Evolutionary conservation across 1,140 invertebrate genomes (phyloP), one percentile per base, ranked within the genome.

Genomic region (Cydia amplana): DNA sequence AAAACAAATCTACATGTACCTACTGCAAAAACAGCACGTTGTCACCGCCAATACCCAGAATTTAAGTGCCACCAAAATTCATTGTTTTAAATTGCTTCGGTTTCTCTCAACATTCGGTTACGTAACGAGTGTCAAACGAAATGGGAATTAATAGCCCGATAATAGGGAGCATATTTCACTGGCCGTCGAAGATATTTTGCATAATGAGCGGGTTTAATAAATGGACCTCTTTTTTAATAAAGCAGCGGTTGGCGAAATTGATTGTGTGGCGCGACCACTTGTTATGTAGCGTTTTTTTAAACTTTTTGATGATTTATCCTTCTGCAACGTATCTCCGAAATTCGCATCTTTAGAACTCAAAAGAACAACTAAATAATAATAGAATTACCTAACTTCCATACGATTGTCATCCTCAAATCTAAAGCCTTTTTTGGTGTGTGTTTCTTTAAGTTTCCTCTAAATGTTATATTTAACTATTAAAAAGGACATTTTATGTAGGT

Each of bases 171-270:
- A 20, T 70, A 70, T 36, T 70, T 70, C 65, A 70, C 28, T 36
- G 65, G 32, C 16, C n/a, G 65, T 43, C 28, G n/a, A 18, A 60
- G 55, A 23, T 60, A 70, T 36, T 70, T 70, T 70, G 65, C 65
- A 70, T 70, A 70, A 70, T 70, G 65, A 70, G 32, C 65, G 14
- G 28, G 65, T 18, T 70, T 70, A 40, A 70, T 70, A 70, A 70
- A 70, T 36, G 65, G 25, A 70, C 65, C 65, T 70, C 32, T 70
- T 70, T 67, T 67, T 70, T 70, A 70, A 70, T 18, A 40, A 36
- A 70, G 55, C 65, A 70, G n/a, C 65, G 64, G 49, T 36, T 67
- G 65, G 65, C 65, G 32, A 70, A 70, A 70, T 70, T 70, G 65
- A 70, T 70, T 70, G 65, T 70, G 28, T n/a, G 28, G 64, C 5